Percentiles rank a stretch among this genome's conserved stretches.
Evolutionary conservation across 1,140 invertebrate genomes (phyloP).

Genomic region (Lordiphosa collinella): DNA sequence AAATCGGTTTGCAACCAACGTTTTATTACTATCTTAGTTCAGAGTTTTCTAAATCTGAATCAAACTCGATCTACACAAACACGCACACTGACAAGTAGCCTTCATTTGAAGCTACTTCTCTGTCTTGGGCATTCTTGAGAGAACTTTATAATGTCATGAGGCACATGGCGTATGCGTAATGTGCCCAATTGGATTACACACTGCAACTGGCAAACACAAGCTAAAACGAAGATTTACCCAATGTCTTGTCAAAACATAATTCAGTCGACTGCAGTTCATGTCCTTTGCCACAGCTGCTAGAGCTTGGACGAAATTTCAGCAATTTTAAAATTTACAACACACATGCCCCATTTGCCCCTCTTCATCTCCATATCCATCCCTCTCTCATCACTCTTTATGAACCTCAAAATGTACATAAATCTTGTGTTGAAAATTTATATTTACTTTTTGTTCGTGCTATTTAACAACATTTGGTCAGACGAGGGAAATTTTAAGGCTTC

Average conservation of each 20-base stretch:
- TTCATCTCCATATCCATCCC: constrained; percentile 2
- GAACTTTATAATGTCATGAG: constrained; percentile 20
- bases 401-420: constrained; percentile 72
- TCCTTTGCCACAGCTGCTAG: constrained; percentile 37
- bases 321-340: constrained; percentile 71
- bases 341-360: constrained; percentile 37
- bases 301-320: constrained; percentile 57
- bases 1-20: too few species aligned
- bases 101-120: too few species aligned
- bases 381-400: constrained; percentile 14
- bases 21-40: too few species aligned
- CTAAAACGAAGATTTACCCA: constrained; percentile 31
- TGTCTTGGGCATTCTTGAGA: background rate
- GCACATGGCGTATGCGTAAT: constrained; percentile 63
- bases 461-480: constrained; percentile 72
- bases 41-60: too few species aligned
- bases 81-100: too few species aligned
- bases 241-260: constrained; percentile 56
- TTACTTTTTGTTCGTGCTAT: constrained; percentile 73
- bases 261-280: constrained; percentile 62
- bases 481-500: constrained; percentile 43
- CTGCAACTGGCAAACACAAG: constrained; percentile 1
- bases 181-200: constrained; percentile 34
- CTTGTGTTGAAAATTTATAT: constrained; percentile 67
- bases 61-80: too few species aligned